phyloP scores from a whole-genome alignment of 92 coral and sea anemone species.

The Epizoanthus scotinus region DNA sequence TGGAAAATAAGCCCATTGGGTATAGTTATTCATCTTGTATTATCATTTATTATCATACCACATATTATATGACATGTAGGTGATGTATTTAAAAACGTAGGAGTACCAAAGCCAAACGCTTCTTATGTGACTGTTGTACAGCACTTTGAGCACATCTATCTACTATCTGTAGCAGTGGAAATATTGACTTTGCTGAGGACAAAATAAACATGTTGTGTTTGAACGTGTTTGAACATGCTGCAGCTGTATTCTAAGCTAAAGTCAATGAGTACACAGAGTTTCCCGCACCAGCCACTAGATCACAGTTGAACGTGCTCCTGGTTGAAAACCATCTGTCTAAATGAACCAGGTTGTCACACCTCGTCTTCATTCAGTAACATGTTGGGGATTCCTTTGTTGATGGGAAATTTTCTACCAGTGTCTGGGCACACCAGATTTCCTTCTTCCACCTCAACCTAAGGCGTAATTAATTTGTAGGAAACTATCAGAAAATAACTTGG shows the following conservation, averaged over 20 bases:
- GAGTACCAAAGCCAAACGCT: no score
- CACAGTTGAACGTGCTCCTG: not conserved
- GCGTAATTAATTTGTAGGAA: not conserved
- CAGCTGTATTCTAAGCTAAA: not conserved
- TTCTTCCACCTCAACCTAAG: constrained; percentile 91
- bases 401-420: constrained; percentile 93
- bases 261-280: not conserved
- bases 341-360: constrained; percentile 48
- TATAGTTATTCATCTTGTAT: no score
- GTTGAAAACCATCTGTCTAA: not conserved
- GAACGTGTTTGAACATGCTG: not conserved
- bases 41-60: no score
- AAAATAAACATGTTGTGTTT: no score
- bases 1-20: no score
- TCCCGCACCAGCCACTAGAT: not conserved
- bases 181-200: no score
- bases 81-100: no score
- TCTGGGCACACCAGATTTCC: constrained; percentile 96
- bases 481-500: no score
- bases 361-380: constrained; percentile 98
- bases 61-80: no score
- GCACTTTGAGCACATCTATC: no score
- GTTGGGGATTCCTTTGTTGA: constrained; percentile 96
- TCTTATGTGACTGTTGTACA: no score
- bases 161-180: no score